Conservation (phyloP, 2,888 invertebrate species). For the Vannuccia rotundouncinata region DNA sequence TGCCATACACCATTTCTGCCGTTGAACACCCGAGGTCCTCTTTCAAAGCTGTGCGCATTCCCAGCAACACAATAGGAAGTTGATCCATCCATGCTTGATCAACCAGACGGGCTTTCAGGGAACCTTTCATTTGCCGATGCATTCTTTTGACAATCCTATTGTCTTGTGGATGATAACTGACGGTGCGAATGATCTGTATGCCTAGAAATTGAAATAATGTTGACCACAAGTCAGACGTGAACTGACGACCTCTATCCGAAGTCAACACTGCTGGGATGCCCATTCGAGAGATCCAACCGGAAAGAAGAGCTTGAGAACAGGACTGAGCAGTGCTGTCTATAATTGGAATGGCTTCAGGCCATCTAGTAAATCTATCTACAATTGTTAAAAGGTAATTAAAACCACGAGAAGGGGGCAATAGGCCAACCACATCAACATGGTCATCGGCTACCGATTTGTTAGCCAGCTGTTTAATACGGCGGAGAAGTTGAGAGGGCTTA, state of each 20-base stretch:
- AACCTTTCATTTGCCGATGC: constrained; percentile 54
- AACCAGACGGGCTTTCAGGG: constrained; percentile 44
- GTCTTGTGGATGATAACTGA: constrained; percentile 41
- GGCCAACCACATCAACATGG: not conserved
- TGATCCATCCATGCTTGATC: constrained; percentile 43
- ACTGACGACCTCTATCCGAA: constrained; percentile 47
- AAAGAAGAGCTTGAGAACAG: constrained; percentile 48
- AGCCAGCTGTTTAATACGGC: no score
- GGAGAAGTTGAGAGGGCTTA: no score
- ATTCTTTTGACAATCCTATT: constrained; percentile 56
- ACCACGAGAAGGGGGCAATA: not conserved
- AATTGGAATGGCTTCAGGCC: constrained; percentile 38
- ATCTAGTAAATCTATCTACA: constrained; percentile 45
- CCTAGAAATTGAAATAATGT: not conserved
- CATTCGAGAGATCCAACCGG: constrained; percentile 53
- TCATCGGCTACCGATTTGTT: no score
- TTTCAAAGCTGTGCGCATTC: constrained; percentile 43
- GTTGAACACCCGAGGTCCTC: constrained; percentile 36
- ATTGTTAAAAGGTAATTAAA: constrained; percentile 43
- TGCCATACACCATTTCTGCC: constrained; percentile 21
- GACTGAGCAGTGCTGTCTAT: constrained; percentile 43
- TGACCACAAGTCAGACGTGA: constrained; percentile 42
- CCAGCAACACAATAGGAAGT: constrained; percentile 48
- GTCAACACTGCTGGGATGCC: constrained; percentile 47
- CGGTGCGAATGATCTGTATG: not conserved